Conservation (phyloP, 2,888 invertebrate species). For the Acanthopleura granulata region DNA sequence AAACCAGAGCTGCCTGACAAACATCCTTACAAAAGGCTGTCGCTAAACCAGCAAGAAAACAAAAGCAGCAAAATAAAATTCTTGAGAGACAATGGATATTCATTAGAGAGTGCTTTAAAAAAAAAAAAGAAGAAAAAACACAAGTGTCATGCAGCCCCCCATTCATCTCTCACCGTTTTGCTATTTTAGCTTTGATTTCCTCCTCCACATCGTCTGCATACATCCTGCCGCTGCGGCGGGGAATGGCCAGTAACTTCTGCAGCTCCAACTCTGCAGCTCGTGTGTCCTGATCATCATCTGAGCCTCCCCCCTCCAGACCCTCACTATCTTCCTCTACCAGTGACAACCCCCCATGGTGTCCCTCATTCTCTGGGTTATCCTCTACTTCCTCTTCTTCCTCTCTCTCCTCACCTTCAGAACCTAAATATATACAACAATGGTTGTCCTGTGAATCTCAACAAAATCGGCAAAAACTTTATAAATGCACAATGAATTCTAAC, state of each 20-base stretch:
- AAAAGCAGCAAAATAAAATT: too few relatives aligned
- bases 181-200: conserved; percentile 34
- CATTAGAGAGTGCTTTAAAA: too few relatives aligned
- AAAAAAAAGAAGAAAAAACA: too few relatives aligned
- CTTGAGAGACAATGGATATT: too few relatives aligned
- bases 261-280: conserved; percentile 43
- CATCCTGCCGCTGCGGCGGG: conserved; percentile 84
- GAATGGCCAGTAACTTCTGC: conserved; percentile 56
- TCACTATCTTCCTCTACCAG: conserved; percentile 29
- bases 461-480: too few relatives aligned
- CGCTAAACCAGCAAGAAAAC: too few relatives aligned
- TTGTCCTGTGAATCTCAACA: too few relatives aligned
- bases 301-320: conserved; percentile 29
- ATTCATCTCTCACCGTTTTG: conserved; percentile 40
- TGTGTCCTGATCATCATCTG: conserved; percentile 39
- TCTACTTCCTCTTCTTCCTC: not conserved
- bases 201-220: conserved; percentile 89
- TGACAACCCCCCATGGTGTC: not conserved
- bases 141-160: too few relatives aligned
- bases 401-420: conserved; percentile 6
- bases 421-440: not conserved
- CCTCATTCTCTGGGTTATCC: not conserved
- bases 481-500: too few relatives aligned
- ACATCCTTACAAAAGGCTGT: too few relatives aligned
- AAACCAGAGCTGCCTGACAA: too few relatives aligned